Conservation (phyloP, 2,797 vertebrate species). For the Characodon lateralis region DNA sequence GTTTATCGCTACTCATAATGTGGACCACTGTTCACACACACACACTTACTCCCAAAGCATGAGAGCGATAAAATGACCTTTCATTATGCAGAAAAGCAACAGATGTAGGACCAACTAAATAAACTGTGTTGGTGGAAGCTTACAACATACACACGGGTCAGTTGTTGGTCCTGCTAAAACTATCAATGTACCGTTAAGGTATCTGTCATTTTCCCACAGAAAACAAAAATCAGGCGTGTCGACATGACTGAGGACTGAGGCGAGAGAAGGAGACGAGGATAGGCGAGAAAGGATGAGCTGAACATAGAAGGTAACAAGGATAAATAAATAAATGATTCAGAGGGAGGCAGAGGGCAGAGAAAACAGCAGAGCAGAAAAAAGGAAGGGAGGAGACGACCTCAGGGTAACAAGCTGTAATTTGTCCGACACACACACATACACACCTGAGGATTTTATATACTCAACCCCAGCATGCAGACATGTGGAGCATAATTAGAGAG, state of each 20-base stretch:
- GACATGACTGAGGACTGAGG: no score
- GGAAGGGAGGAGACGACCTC: constrained; percentile 15
- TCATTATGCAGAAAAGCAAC: constrained; percentile 40
- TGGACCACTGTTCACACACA: constrained; percentile 7
- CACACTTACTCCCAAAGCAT: constrained; percentile 23
- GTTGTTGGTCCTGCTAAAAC: constrained; percentile 2
- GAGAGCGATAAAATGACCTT: constrained; percentile 29
- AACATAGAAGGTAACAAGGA: not conserved
- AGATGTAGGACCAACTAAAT: constrained; percentile 15
- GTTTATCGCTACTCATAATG: constrained; percentile 16
- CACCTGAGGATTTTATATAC: constrained; percentile 37
- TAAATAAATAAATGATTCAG: not conserved
- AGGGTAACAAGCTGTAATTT: constrained; percentile 9
- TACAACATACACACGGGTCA: constrained; percentile 7
- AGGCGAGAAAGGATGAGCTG: no score
- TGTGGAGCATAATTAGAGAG: constrained; percentile 28
- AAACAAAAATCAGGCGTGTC: not conserved
- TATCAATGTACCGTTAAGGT: not conserved
- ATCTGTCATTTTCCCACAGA: constrained; percentile 31
- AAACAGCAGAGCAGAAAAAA: not conserved
- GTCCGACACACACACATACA: constrained; percentile 10
- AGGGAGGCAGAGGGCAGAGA: not conserved
- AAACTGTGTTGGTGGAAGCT: constrained; percentile 16
- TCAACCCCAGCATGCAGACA: constrained; percentile 22
- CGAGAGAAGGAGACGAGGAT: not conserved